Evolutionary conservation across 2,888 invertebrate genomes (phyloP), one percentile per base, ranked within the genome.

Genomic region (Machimus atricapillus): DNA sequence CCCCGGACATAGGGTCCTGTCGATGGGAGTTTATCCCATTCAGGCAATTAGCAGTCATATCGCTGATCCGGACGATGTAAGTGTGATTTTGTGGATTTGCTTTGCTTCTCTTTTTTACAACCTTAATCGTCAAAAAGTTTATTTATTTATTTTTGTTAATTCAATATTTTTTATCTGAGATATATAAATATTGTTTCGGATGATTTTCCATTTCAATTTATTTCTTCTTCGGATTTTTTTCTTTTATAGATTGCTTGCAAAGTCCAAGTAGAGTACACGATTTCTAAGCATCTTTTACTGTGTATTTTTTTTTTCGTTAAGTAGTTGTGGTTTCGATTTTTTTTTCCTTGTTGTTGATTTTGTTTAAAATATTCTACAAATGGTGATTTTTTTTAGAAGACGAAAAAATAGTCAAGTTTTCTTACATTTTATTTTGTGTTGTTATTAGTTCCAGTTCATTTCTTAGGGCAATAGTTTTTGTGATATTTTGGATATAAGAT

Each of bases 1-100:
- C 93, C 97, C 97, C 93, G 97, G 97, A 94, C 97, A 97, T 93
- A 96, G 97, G 93, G 96, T 96, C 93, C 95, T 97, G 91, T 96
- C 97, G 91, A 96, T 97, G 96, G 97, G 97, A 92, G 95, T 96
- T 93, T 97, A 96, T 94, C 97, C 97, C 93, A 96, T 97, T 93
- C 96, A 97, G 94, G 95, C 95, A 94, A 94, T 97, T 94, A 95
- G 96, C 94, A 97, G 97, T 93, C 95, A 95, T 94, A 96, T 97
- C 93, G 95, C 97, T 93, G 95, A 95, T 94, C 96, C 95, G 93
- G 95, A 96, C 93, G 96, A 97, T 95, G 97, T 97, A 97, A 97
- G 97, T 96, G 83, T 66, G 58, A 83, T 83, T 83, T 76, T 81
- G 81, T 81, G 81, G 56, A 81, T 81, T 81, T 66, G 66, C 74